These are phyloP conservation scores for Rhadinocentrus ornatus DNA, from an alignment of 2,797 vertebrate species.

Conservation along the genomic window DNA sequence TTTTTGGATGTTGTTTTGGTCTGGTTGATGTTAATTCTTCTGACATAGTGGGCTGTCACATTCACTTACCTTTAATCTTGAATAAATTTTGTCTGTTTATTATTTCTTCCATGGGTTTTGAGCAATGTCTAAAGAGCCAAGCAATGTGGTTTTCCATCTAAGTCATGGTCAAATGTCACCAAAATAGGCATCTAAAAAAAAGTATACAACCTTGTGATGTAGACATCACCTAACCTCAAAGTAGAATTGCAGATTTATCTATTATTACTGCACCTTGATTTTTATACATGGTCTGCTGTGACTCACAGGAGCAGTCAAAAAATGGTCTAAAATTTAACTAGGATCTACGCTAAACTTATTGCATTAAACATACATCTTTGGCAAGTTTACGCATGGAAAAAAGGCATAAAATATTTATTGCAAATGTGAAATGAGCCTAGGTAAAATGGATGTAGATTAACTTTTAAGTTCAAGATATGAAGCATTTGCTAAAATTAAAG, in stretches of 20 bases:
- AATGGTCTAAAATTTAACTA: neutral
- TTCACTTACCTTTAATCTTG: conserved; percentile 46
- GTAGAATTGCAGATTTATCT: conserved; percentile 70
- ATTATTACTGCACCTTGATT: conserved; percentile 62
- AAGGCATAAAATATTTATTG: conserved; percentile 14
- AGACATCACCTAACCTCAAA: conserved; percentile 69
- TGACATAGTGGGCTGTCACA: conserved; percentile 21
- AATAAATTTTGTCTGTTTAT: conserved; percentile 66
- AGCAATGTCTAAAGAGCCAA: conserved; percentile 36
- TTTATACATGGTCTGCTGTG: conserved; percentile 54
- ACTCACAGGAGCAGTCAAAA: conserved; percentile 47
- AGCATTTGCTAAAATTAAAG: conserved; percentile 9
- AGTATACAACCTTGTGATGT: conserved; percentile 69
- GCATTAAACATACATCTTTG: conserved; percentile 10
- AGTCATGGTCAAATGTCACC: conserved; percentile 65
- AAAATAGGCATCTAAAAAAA: conserved; percentile 73
- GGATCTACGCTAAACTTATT: conserved; percentile 8
- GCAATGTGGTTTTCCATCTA: conserved; percentile 43
- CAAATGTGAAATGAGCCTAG: conserved; percentile 14
- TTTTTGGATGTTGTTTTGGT: conserved; percentile 24
- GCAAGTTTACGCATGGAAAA: conserved; percentile 6
- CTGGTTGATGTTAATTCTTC: conserved; percentile 23
- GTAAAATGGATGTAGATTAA: neutral
- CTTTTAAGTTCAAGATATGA: neutral
- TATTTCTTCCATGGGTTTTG: conserved; percentile 63